phyloP scores from a whole-genome alignment of 1,140 invertebrate genomes.

The Drosophila nigromelanica region DNA sequence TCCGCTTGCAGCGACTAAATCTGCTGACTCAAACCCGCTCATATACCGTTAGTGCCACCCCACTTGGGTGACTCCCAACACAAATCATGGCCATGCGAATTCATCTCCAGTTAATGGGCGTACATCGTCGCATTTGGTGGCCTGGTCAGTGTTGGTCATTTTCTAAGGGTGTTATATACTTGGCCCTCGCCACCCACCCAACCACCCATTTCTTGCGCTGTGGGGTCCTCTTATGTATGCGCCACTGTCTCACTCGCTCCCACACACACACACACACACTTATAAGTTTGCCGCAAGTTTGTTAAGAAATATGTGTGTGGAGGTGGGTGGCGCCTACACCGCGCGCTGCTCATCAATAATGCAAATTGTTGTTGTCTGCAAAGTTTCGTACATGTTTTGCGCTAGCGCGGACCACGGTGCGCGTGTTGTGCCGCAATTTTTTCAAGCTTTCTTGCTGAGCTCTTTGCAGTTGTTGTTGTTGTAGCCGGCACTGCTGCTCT shows the following conservation, averaged over 20 bases:
- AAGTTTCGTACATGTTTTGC: slow-evolving; percentile 56
- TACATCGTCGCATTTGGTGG: slow-evolving; percentile 58
- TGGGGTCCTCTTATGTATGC: slow-evolving; percentile 32
- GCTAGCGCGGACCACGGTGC: slow-evolving; percentile 56
- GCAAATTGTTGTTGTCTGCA: slow-evolving; percentile 76
- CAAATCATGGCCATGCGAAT: slow-evolving; percentile 77
- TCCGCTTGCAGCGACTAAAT: slow-evolving; percentile 27
- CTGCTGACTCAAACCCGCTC: slow-evolving; percentile 1
- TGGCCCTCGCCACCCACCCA: slow-evolving; percentile 15
- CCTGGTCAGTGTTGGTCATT: slow-evolving; percentile 77
- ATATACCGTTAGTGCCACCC: neutral
- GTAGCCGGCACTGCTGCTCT: slow-evolving; percentile 65
- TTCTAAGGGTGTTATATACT: slow-evolving; percentile 81
- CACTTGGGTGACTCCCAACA: slow-evolving; percentile 58
- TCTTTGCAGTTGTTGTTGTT: slow-evolving; percentile 51
- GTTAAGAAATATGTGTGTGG: slow-evolving; percentile 65
- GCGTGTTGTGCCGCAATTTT: slow-evolving; percentile 80
- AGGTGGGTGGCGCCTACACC: slow-evolving; percentile 19
- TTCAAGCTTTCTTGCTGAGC: slow-evolving; percentile 70
- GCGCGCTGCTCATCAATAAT: slow-evolving; percentile 71
- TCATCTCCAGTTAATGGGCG: slow-evolving; percentile 81
- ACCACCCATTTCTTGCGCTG: slow-evolving; percentile 19
- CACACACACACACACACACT: slow-evolving; percentile 36
- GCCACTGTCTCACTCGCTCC: slow-evolving; percentile 22
- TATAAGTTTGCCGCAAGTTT: slow-evolving; percentile 63